Base-by-base conservation (phyloP, 2,888 invertebrate species). In the Macaria liturata region DNA sequence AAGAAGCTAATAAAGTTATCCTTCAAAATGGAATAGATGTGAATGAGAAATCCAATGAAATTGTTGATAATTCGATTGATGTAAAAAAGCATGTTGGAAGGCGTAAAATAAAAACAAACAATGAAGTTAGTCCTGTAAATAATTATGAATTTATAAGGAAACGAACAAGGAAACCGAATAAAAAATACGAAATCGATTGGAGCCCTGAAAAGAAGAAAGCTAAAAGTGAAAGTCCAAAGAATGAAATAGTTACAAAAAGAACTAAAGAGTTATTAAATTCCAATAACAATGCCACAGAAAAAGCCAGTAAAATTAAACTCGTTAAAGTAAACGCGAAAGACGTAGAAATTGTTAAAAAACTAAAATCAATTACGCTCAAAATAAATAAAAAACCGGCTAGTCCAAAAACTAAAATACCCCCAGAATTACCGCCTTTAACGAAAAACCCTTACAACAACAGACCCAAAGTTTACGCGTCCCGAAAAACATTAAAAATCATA, bases 401-500 rank as follows among this genome's bases (percentile, higher is more conserved):
- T 37, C 34, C 34, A 4, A 37, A 37, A 34, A 32, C 4, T 4
- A 47, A 40, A 9, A 37, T 49, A 4, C 56, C 63, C 0, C n/a
- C 32, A n/a, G 34, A 51, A 20, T 45, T 63, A 20, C 57, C 59
- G 4, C 53, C 46, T 3, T 45, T 62, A 1, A 59, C 49, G 4
- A 65, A 59, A 32, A 55, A 51, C 8, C 53, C 61, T 42, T 54
- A 54, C 9, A n/a, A 39, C 5, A 44, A 34, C 30, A 40, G 8
- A 34, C 9, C 32, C 1, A 32, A 39, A 9, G n/a, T 31, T 1
- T 44, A 37, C 3, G 59, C 54, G 9, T 67, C 64, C 0, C 64
- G 65, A 1, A 64, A 53, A 57, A 61, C 62, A 0, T 20, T 58
- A 0, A 57, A 50, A 37, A 64, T 62, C 56, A 0, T 32, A 9